These are phyloP conservation scores for Cancer borealis DNA, from an alignment of 2,888 invertebrate species.

Conservation along the genomic window DNA sequence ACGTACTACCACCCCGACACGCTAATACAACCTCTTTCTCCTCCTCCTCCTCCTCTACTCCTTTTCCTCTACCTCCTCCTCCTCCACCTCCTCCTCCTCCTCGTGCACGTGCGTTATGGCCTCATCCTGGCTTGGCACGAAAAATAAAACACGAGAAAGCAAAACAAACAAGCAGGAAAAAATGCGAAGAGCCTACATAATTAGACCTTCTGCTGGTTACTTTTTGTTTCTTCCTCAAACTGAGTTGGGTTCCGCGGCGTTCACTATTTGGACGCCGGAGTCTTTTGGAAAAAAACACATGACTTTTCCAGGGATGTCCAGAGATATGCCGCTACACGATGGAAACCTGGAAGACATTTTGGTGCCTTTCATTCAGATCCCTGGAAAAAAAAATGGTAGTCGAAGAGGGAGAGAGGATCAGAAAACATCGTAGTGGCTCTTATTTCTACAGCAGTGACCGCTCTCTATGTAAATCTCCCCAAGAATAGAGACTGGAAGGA, in stretches of 20 bases:
- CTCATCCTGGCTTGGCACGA: not conserved
- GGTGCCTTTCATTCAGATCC: not conserved
- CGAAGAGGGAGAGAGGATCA: not conserved
- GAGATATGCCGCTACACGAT: not conserved
- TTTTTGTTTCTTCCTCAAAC: not conserved
- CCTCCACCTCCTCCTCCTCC: not conserved
- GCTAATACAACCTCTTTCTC: not conserved
- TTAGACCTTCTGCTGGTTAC: not conserved
- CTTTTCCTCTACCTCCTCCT: not conserved
- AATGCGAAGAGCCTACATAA: not conserved
- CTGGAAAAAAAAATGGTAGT: not conserved
- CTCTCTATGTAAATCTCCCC: conserved; percentile 37
- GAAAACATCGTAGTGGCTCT: not conserved
- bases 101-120: not conserved
- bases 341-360: not conserved
- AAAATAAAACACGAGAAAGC: not conserved
- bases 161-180: not conserved
- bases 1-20: not conserved
- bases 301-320: not conserved
- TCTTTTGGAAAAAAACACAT: not conserved
- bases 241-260: not conserved
- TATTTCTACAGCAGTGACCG: not conserved
- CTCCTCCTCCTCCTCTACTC: not conserved
- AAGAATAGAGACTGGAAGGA: conserved; percentile 12
- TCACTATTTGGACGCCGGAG: not conserved